Base-by-base conservation (phyloP, 2,888 invertebrate genomes). In the Amaurobius ferox region DNA sequence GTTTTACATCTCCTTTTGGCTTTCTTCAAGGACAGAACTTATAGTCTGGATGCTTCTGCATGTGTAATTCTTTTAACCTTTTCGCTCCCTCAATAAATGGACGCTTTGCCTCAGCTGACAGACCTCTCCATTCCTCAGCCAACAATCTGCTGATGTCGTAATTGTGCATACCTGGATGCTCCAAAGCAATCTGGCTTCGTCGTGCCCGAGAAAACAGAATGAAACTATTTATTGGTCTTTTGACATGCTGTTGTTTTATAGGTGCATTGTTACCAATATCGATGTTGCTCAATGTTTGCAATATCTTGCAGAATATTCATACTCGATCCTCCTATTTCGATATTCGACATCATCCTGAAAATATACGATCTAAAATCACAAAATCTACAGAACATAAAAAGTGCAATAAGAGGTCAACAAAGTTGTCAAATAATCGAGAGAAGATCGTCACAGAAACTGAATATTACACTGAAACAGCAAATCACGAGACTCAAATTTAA, bases 131-230 rank as follows among this genome's bases (percentile, higher is more conserved):
- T 86, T 92, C 92, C 1, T 91, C 91, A 16, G 92, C 92, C n/a
- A 92, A 90, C n/a, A 92, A 89, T 88, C 92, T 92, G 87, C 91
- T 91, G 81, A 92, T 92, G 89, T 92, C 92, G 3, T 91, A 92
- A 89, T 92, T 92, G 90, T 92, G 92, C 92, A 92, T 92, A 89
- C 92, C 92, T 7, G 92, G 92, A 88, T 92, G 92, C 73, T 92
- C 92, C 87, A 91, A 91, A 19, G 92, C 92, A 91, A 92, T 92
- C 88, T 92, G 92, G 13, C 92, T 89, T 66, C 92, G 81, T 89
- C 92, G 92, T 3, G 92, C 92, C n/a, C 92, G 89, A 11, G 92
- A 92, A 92, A 92, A 92, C n/a, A 92, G 92, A 92, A 92, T 92
- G 89, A 92, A 92, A 16, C 92, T 92, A 89, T 92, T 92, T 92